Base-by-base conservation (phyloP, 2,888 invertebrate species). In the Drosophila diplacantha region DNA sequence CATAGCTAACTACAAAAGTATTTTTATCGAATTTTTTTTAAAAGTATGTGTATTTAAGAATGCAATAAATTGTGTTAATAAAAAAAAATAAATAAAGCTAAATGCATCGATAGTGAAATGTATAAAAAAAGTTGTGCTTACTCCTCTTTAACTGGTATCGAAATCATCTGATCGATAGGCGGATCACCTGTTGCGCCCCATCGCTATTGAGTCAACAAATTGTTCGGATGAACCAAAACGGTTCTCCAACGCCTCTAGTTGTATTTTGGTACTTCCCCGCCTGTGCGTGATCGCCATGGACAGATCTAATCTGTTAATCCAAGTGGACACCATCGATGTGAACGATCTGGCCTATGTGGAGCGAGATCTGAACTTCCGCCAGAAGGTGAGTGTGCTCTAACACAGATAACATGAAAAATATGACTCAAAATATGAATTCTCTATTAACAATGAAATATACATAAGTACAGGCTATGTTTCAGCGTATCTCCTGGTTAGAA, bases 331-430 rank as follows among this genome's bases (percentile, higher is more conserved):
- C 9, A 75, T 86, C 4, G 64, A 79, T 24, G 9, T 75, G 0
- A 85, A 87, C 11, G 87, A 88, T 59, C 74, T 90, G 34, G 75
- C 80, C 11, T 81, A 83, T 46, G 78, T 90, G 3, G 90, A 91
- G 78, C 72, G 81, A 2, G 88, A 90, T 72, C 85, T 91, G 7
- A 87, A 88, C 41, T 84, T 87, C 34, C 84, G 86, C 20, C 90
- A 91, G 63, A 89, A 89, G 81, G 89, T 90, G 44, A n/a, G 11
- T 2, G 14, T 1, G 20, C 35, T 18, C n/a, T 6, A 11, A 3
- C 12, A 4, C 8, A 8, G 14, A 12, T 22, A 4, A 20, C 31
- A 7, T 11, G 9, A 16, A 7, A 12, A 41, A 32, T 4, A 43
- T 43, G 43, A 43, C 43, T 43, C 43, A 43, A 43, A 43, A 43